Evolutionary conservation across 2,113 vertebrate genomes (phyloP).

Genomic region (Shinisaurus crocodilurus): DNA sequence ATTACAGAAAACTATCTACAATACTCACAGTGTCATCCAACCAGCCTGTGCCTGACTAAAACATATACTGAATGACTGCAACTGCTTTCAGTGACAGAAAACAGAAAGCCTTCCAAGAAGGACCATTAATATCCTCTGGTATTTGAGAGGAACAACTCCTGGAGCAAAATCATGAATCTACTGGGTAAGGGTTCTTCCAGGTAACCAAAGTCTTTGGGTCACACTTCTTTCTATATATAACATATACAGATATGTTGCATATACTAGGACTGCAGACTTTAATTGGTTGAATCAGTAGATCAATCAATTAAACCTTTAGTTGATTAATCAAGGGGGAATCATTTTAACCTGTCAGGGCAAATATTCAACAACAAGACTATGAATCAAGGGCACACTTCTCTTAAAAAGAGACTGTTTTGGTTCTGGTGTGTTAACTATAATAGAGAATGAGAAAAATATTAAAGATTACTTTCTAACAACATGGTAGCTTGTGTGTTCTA

Average conservation of each 20-base stretch:
- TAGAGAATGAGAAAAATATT: not conserved
- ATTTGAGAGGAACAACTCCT: not conserved
- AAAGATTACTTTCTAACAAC: not conserved
- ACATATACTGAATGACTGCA: not conserved
- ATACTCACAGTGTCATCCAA: not conserved
- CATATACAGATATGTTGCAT: not conserved
- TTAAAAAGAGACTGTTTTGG: not conserved
- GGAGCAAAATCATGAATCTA: not conserved
- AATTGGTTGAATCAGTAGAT: not conserved
- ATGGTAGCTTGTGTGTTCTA: not conserved
- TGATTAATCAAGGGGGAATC: not conserved
- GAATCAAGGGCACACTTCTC: not conserved
- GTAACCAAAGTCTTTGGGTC: not conserved
- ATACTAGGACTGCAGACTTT: not conserved
- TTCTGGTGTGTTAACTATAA: not conserved
- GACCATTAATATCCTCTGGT: not conserved
- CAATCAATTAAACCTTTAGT: not conserved
- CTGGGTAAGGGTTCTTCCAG: not conserved
- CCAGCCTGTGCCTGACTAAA: not conserved
- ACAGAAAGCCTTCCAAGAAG: not conserved
- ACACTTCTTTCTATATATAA: not conserved
- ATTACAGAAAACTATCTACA: not conserved
- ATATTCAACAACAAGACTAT: not conserved
- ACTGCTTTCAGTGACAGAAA: not conserved
- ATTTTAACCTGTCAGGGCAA: not conserved